phyloP scores from a whole-genome alignment of 2,113 vertebrate genomes.

The Benthochromis sp. region DNA sequence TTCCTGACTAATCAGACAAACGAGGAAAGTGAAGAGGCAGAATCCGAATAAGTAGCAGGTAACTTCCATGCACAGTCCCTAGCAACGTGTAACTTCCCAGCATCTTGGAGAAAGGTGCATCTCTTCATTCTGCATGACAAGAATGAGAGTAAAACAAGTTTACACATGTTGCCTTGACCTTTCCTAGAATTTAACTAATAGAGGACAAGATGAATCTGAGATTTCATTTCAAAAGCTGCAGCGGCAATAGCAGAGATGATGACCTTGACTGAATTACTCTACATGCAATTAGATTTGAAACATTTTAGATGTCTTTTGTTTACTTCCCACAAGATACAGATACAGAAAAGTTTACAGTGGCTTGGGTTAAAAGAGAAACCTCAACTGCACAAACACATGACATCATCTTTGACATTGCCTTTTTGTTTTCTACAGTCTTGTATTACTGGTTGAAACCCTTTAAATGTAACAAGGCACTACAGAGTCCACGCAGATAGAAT shows the following conservation, averaged over 20 bases:
- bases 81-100: not conserved
- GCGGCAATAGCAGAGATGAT: conserved; percentile 15
- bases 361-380: not conserved
- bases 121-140: not conserved
- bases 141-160: conserved; percentile 13
- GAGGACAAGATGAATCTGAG: not conserved
- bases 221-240: conserved; percentile 29
- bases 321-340: not conserved
- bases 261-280: not conserved
- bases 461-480: not conserved
- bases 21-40: not conserved
- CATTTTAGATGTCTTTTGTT: conserved; percentile 5
- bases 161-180: conserved; percentile 23
- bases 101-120: conserved; percentile 24
- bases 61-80: not conserved
- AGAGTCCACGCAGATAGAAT: not conserved
- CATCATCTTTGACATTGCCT: not conserved
- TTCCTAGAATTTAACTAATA: conserved; percentile 18
- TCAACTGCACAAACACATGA: not conserved
- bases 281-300: conserved; percentile 23
- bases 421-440: not conserved
- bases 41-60: not conserved
- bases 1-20: not conserved
- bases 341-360: not conserved
- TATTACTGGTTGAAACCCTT: not conserved